Evolutionary conservation across 2,797 vertebrate species (phyloP).

Genomic region (Gymnoscopelus microlampas): DNA sequence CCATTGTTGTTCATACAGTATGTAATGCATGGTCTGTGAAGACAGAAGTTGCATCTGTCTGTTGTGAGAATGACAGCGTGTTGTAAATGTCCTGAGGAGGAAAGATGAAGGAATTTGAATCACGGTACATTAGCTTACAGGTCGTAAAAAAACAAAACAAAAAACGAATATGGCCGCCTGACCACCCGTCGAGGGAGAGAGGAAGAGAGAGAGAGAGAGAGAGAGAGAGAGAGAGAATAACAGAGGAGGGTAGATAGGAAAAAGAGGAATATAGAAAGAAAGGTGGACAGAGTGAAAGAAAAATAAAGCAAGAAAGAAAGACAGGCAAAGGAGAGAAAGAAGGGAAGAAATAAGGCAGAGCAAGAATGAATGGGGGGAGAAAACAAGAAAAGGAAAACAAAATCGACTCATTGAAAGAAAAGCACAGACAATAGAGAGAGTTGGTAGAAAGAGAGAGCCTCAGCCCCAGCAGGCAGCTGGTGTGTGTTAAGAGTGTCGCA

Average conservation of each 20-base stretch:
- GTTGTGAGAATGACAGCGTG: too few relatives aligned
- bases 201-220: not conserved
- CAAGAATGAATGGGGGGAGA: not conserved
- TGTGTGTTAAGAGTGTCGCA: constrained; percentile 59
- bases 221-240: not conserved
- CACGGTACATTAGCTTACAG: too few relatives aligned
- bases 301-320: not conserved
- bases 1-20: too few relatives aligned
- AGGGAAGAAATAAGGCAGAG: not conserved
- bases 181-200: not conserved
- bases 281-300: not conserved
- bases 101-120: too few relatives aligned
- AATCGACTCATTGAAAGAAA: too few relatives aligned
- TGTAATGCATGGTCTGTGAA: too few relatives aligned
- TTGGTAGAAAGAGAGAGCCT: not conserved
- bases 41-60: too few relatives aligned
- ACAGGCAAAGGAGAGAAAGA: not conserved
- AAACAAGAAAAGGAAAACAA: too few relatives aligned
- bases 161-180: not conserved
- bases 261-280: not conserved
- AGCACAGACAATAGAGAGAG: not conserved
- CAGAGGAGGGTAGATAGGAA: constrained; percentile 12
- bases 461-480: constrained; percentile 59
- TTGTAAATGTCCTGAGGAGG: too few relatives aligned
- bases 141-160: not conserved